These are phyloP conservation scores for Sminthurinus aureus DNA, from an alignment of 2,888 invertebrate genomes.

Conservation along the genomic window DNA sequence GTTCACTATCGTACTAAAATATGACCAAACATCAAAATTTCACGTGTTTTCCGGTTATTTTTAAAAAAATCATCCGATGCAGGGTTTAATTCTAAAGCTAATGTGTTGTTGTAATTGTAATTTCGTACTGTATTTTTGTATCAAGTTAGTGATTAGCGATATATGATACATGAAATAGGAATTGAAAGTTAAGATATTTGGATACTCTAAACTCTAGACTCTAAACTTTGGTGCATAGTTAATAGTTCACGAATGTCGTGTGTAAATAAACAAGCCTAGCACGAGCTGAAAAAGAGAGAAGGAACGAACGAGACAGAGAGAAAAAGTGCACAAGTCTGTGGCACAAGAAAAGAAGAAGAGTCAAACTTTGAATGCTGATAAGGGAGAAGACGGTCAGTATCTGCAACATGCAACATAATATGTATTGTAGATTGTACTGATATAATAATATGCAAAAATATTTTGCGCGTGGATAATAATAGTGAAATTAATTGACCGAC, in stretches of 20 bases:
- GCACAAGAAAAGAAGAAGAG: too few relatives aligned
- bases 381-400: constrained; percentile 16
- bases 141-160: neutral
- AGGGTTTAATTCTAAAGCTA: too few relatives aligned
- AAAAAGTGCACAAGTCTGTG: neutral
- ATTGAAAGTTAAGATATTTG: neutral
- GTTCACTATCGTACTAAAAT: too few relatives aligned
- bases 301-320: neutral
- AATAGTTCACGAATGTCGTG: neutral
- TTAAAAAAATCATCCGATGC: too few relatives aligned
- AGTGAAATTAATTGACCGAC: constrained; percentile 41
- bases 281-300: neutral
- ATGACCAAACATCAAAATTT: too few relatives aligned
- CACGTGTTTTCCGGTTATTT: too few relatives aligned
- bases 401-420: neutral
- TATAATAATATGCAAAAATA: constrained; percentile 2
- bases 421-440: neutral
- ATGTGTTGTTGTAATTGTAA: too few relatives aligned
- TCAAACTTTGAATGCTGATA: too few relatives aligned
- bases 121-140: too few relatives aligned
- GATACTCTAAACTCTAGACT: neutral
- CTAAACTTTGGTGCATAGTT: too few relatives aligned
- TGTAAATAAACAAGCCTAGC: neutral
- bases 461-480: constrained; percentile 24
- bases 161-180: too few relatives aligned